phyloP scores from a whole-genome alignment of 53 echinoderm and acorn worm genomes.

The Antedon mediterranea region DNA sequence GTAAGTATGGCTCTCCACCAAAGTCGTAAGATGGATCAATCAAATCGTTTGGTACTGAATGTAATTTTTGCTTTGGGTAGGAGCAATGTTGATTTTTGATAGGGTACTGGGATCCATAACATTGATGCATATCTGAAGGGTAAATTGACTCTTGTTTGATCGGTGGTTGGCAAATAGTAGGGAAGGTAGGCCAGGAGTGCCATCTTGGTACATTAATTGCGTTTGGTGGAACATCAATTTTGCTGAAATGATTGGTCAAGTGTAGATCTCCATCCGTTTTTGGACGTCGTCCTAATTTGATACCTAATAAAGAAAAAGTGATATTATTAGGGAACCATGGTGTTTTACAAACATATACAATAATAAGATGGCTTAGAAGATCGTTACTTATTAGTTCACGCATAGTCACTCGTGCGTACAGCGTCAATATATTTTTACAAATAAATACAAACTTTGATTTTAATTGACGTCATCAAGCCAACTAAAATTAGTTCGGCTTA shows the following conservation, averaged over 20 bases:
- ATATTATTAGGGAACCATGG: no score
- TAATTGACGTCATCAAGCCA: no score
- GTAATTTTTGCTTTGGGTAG: background rate
- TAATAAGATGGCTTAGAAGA: no score
- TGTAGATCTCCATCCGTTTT: conserved; percentile 58
- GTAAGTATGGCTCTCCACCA: no score
- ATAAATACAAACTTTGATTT: no score
- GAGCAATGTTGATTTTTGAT: background rate
- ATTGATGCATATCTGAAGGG: background rate
- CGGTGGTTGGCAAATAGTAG: background rate
- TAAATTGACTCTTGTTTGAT: background rate
- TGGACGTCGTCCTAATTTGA: conserved; percentile 80
- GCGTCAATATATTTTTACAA: no score
- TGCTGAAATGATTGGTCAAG: background rate
- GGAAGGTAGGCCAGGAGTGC: background rate
- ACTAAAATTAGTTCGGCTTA: no score
- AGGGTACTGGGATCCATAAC: background rate
- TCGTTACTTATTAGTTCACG: no score
- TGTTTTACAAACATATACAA: no score
- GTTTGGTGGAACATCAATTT: background rate
- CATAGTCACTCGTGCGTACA: no score
- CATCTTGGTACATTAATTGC: background rate
- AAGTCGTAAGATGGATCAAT: no score
- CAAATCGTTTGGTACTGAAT: no score
- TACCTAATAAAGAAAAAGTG: conserved; percentile 25